Evolutionary conservation across 2,888 invertebrate species (phyloP), one percentile per base, ranked within the genome.

Genomic region (Ormyrus thymus): DNA sequence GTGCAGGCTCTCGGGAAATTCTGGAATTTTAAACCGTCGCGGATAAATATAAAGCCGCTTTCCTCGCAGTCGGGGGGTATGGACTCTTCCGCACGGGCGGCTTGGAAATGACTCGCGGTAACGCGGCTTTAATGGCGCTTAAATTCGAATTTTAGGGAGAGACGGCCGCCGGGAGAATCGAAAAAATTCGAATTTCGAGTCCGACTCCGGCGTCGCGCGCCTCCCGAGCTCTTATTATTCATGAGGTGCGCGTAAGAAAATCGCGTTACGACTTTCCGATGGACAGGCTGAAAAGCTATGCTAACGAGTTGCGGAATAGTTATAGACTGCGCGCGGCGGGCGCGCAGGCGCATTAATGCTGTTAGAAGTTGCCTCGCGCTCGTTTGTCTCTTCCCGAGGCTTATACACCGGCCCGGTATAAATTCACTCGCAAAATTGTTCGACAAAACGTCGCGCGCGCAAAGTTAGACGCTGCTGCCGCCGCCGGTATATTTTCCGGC

Each of bases 261-360:
- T 79, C 56, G 50, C 78, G 55, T 79, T 79, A 74, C 70, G 77
- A 64, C 73, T 73, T 73, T 64, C 11, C 73, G 55, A 59, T 72
- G 77, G 72, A 68, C 72, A 73, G 5, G 13, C 29, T 65, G 46
- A 58, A 72, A 66, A 61, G 53, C 29, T 66, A 78, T 78, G 78
- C 69, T 78, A 78, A 78, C 68, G 50, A 78, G 59, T 78, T 73
- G n/a, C 13, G 72, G 66, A 69, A 58, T 69, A 73, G 78, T 69
- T 78, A 53, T 65, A 48, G 1, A 29, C n/a, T n/a, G 29, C 1
- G 29, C 29, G 29, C 29, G 7, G n/a, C 10, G 48, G 13, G 71
- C 53, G 50, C 62, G 46, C 15, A 9, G 46, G 45, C 58, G 56
- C 56, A 53, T 78, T 79, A 79, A 79, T 70, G 58, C 70, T 53